Evolutionary conservation across 2,888 invertebrate species (phyloP), one percentile per base, ranked within the genome.

Genomic region (Stenodera caucasica): DNA sequence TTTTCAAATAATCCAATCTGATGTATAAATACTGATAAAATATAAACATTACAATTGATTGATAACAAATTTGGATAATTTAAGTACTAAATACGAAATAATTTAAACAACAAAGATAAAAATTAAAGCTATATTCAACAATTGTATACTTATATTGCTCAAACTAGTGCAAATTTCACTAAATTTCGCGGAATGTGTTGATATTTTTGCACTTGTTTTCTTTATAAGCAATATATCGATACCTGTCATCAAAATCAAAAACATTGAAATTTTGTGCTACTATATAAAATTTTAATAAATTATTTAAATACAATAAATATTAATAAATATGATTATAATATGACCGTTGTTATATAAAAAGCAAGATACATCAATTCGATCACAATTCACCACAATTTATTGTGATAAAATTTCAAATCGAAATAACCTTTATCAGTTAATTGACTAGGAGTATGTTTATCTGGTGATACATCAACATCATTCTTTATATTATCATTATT

Each of bases 351-450:
- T 58, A 51, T 60, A 58, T 63, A 59, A 58, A 59, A 63, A 63
- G 63, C 63, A 57, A 60, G 55, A 57, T 59, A 60, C 56, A 56
- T 51, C 53, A 5, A 4, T 26, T 26, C 5, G 5, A 5, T 26
- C 26, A 55, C 35, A 53, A 58, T 63, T 75, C 88, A 91, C 91
- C 91, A 91, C 71, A 91, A 82, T 70, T 87, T 88, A 72, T 89
- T 90, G 79, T 90, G 90, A 78, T 89, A 89, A 80, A 90, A 90
- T 76, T 91, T 91, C 49, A 91, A 83, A 80, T 91, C 90, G 70
- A 90, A 85, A 78, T 85, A 90, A 49, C 88, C 89, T 72, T 86
- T 85, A 53, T 86, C 86, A 18, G 89, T 88, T 53, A 81, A 71
- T 66, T 80, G 79, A 70, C 77, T 78, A 33, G 81, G 78, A 37